These are phyloP conservation scores for Dendrocincla fuliginosa DNA, from an alignment of 2,797 vertebrate genomes.

Conservation along the genomic window DNA sequence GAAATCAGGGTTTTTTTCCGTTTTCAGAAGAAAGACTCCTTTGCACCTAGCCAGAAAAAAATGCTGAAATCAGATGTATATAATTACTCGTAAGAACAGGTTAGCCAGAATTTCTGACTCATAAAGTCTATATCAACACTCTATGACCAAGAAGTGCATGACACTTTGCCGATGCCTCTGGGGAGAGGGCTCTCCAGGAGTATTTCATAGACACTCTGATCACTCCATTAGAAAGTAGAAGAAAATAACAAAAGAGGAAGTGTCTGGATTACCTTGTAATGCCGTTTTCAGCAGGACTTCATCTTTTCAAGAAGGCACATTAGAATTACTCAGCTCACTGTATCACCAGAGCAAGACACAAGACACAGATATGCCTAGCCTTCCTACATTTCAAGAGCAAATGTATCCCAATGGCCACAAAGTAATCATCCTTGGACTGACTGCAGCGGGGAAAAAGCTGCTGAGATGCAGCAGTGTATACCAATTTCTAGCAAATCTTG, in stretches of 20 bases:
- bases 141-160: neutral
- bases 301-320: neutral
- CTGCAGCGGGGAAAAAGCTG: neutral
- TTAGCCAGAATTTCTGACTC: neutral
- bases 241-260: neutral
- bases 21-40: neutral
- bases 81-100: neutral
- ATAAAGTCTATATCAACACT: neutral
- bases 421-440: neutral
- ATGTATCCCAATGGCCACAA: neutral
- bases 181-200: neutral
- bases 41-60: neutral
- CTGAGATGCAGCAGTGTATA: neutral
- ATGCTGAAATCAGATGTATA: neutral
- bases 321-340: neutral
- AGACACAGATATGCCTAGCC: neutral
- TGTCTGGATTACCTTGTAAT: neutral
- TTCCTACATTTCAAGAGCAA: neutral
- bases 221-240: neutral
- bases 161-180: neutral
- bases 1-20: neutral
- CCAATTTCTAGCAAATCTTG: neutral
- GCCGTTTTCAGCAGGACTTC: neutral
- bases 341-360: neutral
- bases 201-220: accelerated